Base-by-base conservation (phyloP, 2,888 invertebrate genomes). In the Tricholauxania praeusta region DNA sequence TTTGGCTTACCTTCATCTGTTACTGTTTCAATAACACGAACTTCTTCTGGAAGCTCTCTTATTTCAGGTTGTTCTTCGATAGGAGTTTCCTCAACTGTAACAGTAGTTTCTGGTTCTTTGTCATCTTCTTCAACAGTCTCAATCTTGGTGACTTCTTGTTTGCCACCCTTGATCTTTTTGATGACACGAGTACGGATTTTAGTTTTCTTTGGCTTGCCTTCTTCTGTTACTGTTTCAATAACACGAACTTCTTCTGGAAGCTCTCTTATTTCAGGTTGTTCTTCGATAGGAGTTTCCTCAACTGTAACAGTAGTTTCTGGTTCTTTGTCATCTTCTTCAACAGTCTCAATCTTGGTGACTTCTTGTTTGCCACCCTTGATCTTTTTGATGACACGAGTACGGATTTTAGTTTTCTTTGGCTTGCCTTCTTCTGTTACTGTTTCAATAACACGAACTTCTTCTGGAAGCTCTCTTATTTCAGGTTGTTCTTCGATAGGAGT, bases 141-240 rank as follows among this genome's bases (percentile, higher is more conserved):
- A 71, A 88, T 86, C 77, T 84, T 83, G 0, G 85, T 86, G 6
- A 82, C 80, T 78, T 86, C 82, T 71, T 80, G 77, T 66, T 79
- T 80, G 19, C 73, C 75, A 8, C 79, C 82, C 63, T 81, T 80
- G 0, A 75, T 72, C 28, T 77, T 78, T 28, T 79, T 79, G 62
- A 80, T 78, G 6, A 72, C 72, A 19, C 80, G 74, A 70, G 78
- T 78, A 15, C 80, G 80, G 8, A 78, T 80, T 14, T 74, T 77
- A 63, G 80, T 82, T 71, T 79, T 82, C n/a, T 75, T 79, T 7
- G 78, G 78, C 72, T 79, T 79, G 15, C 80, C 80, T 57, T 79
- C 75, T 72, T 79, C 75, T 0, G 78, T 78, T 19, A 79, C 75
- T 47, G 88, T 86, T 81, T 89, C 89, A 2, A 87, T 85, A 5